Conservation (phyloP, 1,140 invertebrate genomes). For the Fopius arisanus region DNA sequence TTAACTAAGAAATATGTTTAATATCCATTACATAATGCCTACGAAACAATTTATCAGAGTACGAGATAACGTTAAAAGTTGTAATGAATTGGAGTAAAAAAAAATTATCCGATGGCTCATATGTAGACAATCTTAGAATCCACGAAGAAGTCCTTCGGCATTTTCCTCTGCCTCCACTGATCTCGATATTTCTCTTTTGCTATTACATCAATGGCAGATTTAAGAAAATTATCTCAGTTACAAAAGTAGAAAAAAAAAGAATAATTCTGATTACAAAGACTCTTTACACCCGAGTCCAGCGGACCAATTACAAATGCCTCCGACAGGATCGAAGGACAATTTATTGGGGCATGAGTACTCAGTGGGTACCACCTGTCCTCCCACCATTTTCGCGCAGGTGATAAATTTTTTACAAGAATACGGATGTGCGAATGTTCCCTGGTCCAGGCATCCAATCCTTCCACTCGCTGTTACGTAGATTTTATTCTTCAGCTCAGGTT, state of each 20-base stretch:
- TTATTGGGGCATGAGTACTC: slow-evolving; percentile 87
- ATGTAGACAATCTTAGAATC: too few species aligned
- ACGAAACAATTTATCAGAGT: not conserved
- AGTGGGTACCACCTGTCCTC: slow-evolving; percentile 78
- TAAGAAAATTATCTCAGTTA: not conserved
- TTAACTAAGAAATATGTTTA: slow-evolving; percentile 11
- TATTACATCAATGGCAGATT: not conserved
- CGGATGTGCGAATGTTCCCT: slow-evolving; percentile 89
- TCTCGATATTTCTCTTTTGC: too few species aligned
- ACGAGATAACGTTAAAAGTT: not conserved
- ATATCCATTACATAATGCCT: slow-evolving; percentile 7
- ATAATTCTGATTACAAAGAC: slow-evolving; percentile 37
- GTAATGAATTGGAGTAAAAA: slow-evolving; percentile 12
- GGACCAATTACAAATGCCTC: slow-evolving; percentile 90
- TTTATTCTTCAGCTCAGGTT: slow-evolving; percentile 67
- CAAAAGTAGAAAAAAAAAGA: slow-evolving; percentile 3
- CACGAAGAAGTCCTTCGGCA: too few species aligned
- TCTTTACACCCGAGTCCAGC: slow-evolving; percentile 77
- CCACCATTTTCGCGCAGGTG: slow-evolving; percentile 83
- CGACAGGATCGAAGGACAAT: slow-evolving; percentile 85
- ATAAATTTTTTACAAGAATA: slow-evolving; percentile 89
- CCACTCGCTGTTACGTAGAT: slow-evolving; percentile 67
- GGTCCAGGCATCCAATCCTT: slow-evolving; percentile 80
- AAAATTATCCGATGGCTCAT: not conserved
- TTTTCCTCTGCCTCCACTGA: too few species aligned